Conservation (phyloP, 2,113 vertebrate species). For the Catagonus wagneri region DNA sequence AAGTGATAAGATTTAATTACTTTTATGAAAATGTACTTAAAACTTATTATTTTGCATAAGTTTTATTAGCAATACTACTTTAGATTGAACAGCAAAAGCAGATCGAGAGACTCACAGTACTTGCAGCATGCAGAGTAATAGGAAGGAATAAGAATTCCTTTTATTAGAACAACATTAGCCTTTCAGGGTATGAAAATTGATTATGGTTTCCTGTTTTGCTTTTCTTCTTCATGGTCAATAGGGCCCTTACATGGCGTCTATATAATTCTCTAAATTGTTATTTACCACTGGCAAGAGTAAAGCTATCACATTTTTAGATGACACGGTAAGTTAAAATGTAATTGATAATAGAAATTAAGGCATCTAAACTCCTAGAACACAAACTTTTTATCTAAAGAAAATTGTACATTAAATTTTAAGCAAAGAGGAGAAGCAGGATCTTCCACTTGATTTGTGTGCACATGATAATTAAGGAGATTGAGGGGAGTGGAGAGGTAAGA, state of each 20-base stretch:
- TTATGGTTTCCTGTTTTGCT: constrained; percentile 72
- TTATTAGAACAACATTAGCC: constrained; percentile 75
- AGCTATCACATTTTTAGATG: constrained; percentile 79
- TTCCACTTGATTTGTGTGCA: neutral
- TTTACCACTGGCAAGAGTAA: constrained; percentile 68
- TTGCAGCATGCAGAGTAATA: constrained; percentile 53
- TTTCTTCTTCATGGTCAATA: constrained; percentile 68
- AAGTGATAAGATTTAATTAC: constrained; percentile 81
- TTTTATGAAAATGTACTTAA: constrained; percentile 83
- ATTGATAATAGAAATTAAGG: constrained; percentile 75
- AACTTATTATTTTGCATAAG: constrained; percentile 68
- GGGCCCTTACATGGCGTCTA: constrained; percentile 47
- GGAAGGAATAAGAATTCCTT: constrained; percentile 76
- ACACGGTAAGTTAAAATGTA: constrained; percentile 64
- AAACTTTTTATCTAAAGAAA: constrained; percentile 65
- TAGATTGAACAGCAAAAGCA: constrained; percentile 70
- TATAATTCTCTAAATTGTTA: constrained; percentile 67
- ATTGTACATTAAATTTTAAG: constrained; percentile 70
- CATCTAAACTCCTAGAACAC: constrained; percentile 67
- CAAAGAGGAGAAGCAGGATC: neutral
- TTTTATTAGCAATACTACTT: constrained; percentile 69
- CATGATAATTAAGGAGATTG: neutral
- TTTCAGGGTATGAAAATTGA: constrained; percentile 78
- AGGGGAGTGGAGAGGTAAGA: fast-evolving
- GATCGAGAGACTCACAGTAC: constrained; percentile 51